Base-by-base conservation (phyloP, 2,888 invertebrate species). In the Tachina grossa region DNA sequence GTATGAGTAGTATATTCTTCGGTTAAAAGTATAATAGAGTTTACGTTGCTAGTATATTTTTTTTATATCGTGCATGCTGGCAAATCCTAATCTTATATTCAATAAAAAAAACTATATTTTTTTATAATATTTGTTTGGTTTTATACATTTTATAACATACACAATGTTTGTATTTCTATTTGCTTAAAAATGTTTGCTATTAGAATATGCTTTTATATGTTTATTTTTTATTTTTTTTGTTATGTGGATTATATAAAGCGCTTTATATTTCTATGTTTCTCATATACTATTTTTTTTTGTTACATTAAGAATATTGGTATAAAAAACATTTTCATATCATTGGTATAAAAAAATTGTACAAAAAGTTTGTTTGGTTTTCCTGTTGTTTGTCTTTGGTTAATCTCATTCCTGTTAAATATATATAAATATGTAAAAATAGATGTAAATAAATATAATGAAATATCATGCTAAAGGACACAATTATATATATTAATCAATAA, bases 291-390 rank as follows among this genome's bases (percentile, higher is more conserved):
- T 13, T 31, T 63, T 80, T 59, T 80, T 51, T 74, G 10, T 74
- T 81, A 65, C n/a, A 39, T 53, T 45, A 45, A 31, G 22, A 74
- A 74, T 81, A 39, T 72, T 72, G 72, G 77, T 83, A 83, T 77
- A 77, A 83, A 81, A 83, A 72, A 51, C 61, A 49, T 66, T 74
- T n/a, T 71, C 2, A 69, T 76, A 57, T 71, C 4, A 10, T 41
- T 83, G 72, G 72, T 78, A 78, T 66, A 78, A 83, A 83, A 31
- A 83, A 83, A 66, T 78, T 72, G 65, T 78, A 77, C 77, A 83
- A 83, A 83, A 83, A 59, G 43, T 72, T 76, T 57, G 11, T 14
- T 65, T 43, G 31, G 31, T 63, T 41, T 57, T 57, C 43, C 51
- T 71, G 57, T 77, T 63, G 19, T 39, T 72, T 66, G 19, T 83